Evolutionary conservation across 2,888 invertebrate genomes (phyloP).

Genomic region (Morinoia aosen): DNA sequence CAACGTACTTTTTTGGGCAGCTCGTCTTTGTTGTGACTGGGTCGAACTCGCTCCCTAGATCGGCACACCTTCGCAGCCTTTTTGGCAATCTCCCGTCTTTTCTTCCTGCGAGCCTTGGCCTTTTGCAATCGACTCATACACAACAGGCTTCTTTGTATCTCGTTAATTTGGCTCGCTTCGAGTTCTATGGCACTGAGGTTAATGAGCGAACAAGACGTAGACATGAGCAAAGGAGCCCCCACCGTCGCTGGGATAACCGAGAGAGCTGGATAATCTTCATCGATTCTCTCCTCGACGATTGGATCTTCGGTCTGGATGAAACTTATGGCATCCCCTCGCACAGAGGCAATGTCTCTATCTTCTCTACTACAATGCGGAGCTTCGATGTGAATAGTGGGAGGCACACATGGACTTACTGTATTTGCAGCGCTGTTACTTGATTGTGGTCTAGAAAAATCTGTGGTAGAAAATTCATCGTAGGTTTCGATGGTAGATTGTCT

Average conservation of each 20-base stretch:
- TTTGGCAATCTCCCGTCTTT: slow-evolving; percentile 47
- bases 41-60: slow-evolving; percentile 81
- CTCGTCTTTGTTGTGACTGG: slow-evolving; percentile 77
- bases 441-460: slow-evolving; percentile 64
- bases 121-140: slow-evolving; percentile 38
- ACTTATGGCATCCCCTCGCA: slow-evolving; percentile 56
- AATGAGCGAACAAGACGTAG: slow-evolving; percentile 64
- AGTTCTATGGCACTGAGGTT: slow-evolving; percentile 65
- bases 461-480: slow-evolving; percentile 64
- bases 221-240: slow-evolving; percentile 60
- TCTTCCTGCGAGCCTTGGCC: slow-evolving; percentile 29
- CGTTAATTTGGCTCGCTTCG: slow-evolving; percentile 60
- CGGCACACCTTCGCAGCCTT: slow-evolving; percentile 80
- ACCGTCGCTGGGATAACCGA: slow-evolving; percentile 55
- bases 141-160: slow-evolving; percentile 59
- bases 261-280: slow-evolving; percentile 38
- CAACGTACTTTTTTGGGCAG: slow-evolving; percentile 87
- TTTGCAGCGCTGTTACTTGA: slow-evolving; percentile 61
- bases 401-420: slow-evolving; percentile 57
- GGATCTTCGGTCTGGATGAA: slow-evolving; percentile 53
- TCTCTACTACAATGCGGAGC: slow-evolving; percentile 53
- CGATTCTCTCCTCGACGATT: slow-evolving; percentile 36
- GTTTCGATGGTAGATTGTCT: slow-evolving; percentile 65
- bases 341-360: slow-evolving; percentile 36
- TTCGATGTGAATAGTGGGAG: slow-evolving; percentile 56